A percentile compares a stretch with the other conserved stretches of the same genome.
Evolutionary conservation across 2,888 invertebrate species (phyloP).

Genomic region (Leptinotarsa haldemani): DNA sequence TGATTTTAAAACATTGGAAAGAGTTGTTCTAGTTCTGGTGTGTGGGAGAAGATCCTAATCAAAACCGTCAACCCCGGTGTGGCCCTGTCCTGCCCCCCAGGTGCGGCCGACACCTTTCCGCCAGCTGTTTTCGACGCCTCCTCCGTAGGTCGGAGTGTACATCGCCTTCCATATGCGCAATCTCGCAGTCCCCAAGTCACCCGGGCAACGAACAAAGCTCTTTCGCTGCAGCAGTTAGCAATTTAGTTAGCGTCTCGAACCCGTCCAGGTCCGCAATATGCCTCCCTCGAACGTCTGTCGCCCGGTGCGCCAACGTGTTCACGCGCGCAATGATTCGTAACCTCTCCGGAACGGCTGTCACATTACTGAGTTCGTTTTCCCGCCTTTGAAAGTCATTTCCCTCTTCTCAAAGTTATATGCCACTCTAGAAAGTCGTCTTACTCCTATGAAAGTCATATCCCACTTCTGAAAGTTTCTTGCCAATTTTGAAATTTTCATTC

Average conservation of each 20-base stretch:
- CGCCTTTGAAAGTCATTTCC: constrained; percentile 3
- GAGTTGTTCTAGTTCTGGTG: no score
- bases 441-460: constrained; percentile 15
- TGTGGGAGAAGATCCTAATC: no score
- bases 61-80: no score
- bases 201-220: constrained; percentile 57
- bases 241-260: constrained; percentile 32
- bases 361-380: constrained; percentile 4
- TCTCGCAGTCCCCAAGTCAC: constrained; percentile 47
- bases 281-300: constrained; percentile 29
- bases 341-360: constrained; percentile 1
- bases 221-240: constrained; percentile 48
- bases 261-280: constrained; percentile 42
- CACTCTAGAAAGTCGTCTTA: constrained; percentile 14
- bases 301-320: constrained; percentile 27
- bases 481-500: neutral
- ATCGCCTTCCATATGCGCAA: constrained; percentile 26
- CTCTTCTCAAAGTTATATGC: constrained; percentile 6
- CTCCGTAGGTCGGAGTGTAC: neutral
- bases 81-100: neutral
- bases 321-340: constrained; percentile 16
- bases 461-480: neutral
- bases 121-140: constrained; percentile 8
- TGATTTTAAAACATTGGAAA: no score
- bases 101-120: constrained; percentile 29